phyloP scores from a whole-genome alignment of 2,113 vertebrate genomes.

The Vidua chalybeata region DNA sequence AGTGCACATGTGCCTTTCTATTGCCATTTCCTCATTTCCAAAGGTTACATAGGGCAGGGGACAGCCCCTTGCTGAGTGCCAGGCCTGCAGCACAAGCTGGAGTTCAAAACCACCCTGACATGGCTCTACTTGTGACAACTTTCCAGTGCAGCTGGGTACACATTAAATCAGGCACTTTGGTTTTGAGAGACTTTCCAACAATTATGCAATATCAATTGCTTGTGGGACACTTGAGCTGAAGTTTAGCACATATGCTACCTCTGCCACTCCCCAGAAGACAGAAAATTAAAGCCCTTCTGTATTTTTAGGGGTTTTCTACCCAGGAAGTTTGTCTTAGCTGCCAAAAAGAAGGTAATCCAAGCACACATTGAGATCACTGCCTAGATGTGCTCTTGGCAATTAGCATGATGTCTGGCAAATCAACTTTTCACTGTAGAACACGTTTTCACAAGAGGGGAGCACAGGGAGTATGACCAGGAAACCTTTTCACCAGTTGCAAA shows the following conservation, averaged over 20 bases:
- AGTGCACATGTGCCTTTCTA: neutral
- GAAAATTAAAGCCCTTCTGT: conserved; percentile 22
- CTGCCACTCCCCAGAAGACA: conserved; percentile 13
- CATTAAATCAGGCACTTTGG: neutral
- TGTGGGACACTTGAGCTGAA: neutral
- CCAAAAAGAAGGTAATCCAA: conserved; percentile 41
- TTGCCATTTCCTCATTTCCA: neutral
- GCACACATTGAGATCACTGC: conserved; percentile 58
- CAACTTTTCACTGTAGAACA: neutral
- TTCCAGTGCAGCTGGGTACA: neutral
- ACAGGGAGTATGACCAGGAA: neutral
- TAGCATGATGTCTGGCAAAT: neutral
- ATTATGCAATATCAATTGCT: neutral
- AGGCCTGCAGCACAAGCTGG: neutral
- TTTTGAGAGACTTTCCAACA: neutral
- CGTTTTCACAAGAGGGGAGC: neutral
- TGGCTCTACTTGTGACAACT: accelerated
- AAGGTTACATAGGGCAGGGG: neutral
- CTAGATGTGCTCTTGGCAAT: conserved; percentile 55
- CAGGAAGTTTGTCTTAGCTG: conserved; percentile 44
- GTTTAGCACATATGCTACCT: neutral
- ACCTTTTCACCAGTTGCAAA: neutral
- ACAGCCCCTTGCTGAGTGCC: neutral
- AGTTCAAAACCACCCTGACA: neutral
- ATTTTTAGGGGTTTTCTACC: conserved; percentile 65